Percentiles rank a stretch among this genome's conserved stretches.
phyloP scores from a whole-genome alignment of 2,113 vertebrate genomes.

The Coptodon rendalli region DNA sequence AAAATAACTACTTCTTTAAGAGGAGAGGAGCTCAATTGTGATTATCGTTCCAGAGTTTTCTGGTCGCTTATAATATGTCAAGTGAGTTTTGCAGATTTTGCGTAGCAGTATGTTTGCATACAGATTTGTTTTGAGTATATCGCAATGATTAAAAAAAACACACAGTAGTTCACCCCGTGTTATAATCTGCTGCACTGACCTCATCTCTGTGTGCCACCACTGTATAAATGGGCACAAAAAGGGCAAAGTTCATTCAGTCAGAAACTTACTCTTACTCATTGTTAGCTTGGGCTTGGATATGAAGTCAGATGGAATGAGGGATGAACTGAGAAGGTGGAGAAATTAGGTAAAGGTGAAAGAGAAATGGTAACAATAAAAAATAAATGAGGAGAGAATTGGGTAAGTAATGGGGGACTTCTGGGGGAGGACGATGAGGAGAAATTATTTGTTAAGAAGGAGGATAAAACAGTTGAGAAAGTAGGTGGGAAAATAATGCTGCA shows the following conservation, averaged over 20 bases:
- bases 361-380: background rate
- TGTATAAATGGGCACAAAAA: background rate
- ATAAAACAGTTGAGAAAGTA: background rate
- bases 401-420: background rate
- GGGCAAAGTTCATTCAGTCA: background rate
- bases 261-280: background rate
- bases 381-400: background rate
- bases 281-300: background rate
- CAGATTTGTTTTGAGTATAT: background rate
- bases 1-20: background rate
- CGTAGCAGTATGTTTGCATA: background rate
- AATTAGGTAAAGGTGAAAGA: constrained; percentile 17
- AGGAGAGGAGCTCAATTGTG: background rate
- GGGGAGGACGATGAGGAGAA: background rate
- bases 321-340: background rate
- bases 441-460: background rate
- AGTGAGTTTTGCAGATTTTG: background rate
- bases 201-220: background rate
- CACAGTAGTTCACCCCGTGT: background rate
- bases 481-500: background rate
- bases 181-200: background rate
- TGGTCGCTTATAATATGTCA: background rate
- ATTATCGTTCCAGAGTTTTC: background rate
- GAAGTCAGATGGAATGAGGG: background rate
- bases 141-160: fast-evolving